phyloP scores from a whole-genome alignment of 1,140 invertebrate species.

The Conus betulinus region DNA sequence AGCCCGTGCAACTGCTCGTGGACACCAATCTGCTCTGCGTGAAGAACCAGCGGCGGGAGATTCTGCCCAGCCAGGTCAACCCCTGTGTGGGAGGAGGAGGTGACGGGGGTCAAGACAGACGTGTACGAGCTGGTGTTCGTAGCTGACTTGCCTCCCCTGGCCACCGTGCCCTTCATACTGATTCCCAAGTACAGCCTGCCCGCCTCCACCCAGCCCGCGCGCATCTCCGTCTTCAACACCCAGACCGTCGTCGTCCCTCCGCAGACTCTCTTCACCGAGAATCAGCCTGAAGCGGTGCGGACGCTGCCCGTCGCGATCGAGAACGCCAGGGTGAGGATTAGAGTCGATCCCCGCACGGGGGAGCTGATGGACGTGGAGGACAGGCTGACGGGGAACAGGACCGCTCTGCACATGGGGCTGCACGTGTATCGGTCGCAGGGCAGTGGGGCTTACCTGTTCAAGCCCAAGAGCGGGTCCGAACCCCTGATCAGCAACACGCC shows the following conservation, averaged over 20 bases:
- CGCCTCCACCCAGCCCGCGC: constrained; percentile 48
- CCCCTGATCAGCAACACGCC: constrained; percentile 62
- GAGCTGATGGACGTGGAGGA: constrained; percentile 53
- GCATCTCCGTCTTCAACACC: constrained; percentile 56
- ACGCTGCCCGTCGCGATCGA: constrained; percentile 51
- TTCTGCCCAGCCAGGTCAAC: constrained; percentile 65
- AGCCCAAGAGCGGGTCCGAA: constrained; percentile 85
- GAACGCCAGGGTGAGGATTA: constrained; percentile 57
- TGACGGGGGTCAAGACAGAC: constrained; percentile 47
- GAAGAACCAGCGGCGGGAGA: constrained; percentile 50
- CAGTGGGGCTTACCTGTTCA: constrained; percentile 97
- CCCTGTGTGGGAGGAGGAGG: constrained; percentile 59
- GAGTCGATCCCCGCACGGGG: constrained; percentile 60
- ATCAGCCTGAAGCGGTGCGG: constrained; percentile 46
- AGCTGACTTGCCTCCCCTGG: constrained; percentile 59
- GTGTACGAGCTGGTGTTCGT: constrained; percentile 67
- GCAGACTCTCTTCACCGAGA: constrained; percentile 50
- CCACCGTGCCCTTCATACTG: constrained; percentile 52
- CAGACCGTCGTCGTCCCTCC: constrained; percentile 51
- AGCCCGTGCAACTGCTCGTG: constrained; percentile 60
- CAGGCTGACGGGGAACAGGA: constrained; percentile 52
- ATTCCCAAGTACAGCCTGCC: constrained; percentile 39
- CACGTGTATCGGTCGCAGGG: constrained; percentile 80
- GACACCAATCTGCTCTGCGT: constrained; percentile 31
- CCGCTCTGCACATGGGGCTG: constrained; percentile 82